Evolutionary conservation across 92 coral and sea anemone genomes (phyloP), one percentile per base, ranked within the genome.

Genomic region (Hydrozoanthus gracilis): DNA sequence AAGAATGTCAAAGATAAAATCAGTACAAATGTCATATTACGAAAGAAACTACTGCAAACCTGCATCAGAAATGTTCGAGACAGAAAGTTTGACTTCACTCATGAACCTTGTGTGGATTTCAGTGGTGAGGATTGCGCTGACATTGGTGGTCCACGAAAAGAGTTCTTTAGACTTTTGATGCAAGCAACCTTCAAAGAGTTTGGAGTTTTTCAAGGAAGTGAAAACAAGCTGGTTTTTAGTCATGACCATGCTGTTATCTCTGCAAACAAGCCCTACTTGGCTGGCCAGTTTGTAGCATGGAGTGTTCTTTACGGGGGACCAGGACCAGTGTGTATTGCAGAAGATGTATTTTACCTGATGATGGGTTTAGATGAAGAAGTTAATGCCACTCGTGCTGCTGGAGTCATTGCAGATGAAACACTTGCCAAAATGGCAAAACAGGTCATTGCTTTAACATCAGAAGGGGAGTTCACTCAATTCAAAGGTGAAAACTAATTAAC

Each of bases 241-340:
- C 86, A 82, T 71, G 66, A 45, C 47, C 64, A 82, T 82, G 71
- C 75, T 55, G 76, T 82, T 39, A 56, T 82, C 39, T 75, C 65
- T 58, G 44, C 55, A 60, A 82, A 66, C 65, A 82, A 47, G 86
- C 86, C 86, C 65, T 82, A 65, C 71, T 46, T 82, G 7, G 58
- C 86, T 65, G 86, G 86, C 27, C 86, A 82, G 58, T 46, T 82
- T 13, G 76, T 84, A 54, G 80, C 88, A 84, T 84, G 88, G 88
- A 84, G 88, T 50, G 17, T 82, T 47, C 51, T 82, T 12, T 76
- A 82, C 71, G 49, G 48, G 65, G 86, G 86, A 8, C 86, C 86
- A 11, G 86, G 86, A 61, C 48, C 66, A 10, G 83, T 75, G 75
- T 83, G 83, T 56, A 86, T 60, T 83, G 76, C 39, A 56, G 83